Evolutionary conservation across 2,888 invertebrate genomes (phyloP), one percentile per base, ranked within the genome.

Genomic region (Mythimna pallens): DNA sequence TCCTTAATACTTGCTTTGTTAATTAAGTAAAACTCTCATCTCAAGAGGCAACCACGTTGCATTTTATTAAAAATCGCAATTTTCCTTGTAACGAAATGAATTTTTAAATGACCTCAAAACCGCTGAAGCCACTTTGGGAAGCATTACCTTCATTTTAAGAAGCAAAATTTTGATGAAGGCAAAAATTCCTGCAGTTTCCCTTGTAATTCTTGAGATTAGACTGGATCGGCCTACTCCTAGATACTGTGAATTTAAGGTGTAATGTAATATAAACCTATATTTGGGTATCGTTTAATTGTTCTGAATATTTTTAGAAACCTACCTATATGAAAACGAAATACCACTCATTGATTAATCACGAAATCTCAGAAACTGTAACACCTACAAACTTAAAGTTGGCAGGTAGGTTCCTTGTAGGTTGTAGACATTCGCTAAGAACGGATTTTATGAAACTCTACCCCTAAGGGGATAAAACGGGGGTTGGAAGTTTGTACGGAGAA

Each of bases 81-180:
- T 81, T 83, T 78, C 65, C 82, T 71, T 84, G 75, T 76, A 65
- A 72, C 70, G 22, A 65, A 82, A 84, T 84, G 55, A 82, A 81
- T 78, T 84, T 78, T 81, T 78, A 76, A 84, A 84, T 78, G 70
- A 70, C 78, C 66, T 65, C 43, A 30, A 73, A 81, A 70, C 82
- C 72, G 65, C 78, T 74, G 65, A 69, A 84, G 63, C 78, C 71
- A 58, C 75, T 84, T 84, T 25, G 34, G 72, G 47, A 55, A 75
- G 70, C 71, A 76, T 67, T 67, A 75, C 58, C 68, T 78, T 34
- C 58, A 65, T 78, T 78, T 70, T 73, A 36, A 61, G 54, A 63
- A 75, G 63, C 55, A 30, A 65, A 84, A 70, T 84, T 83, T 84
- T 76, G 66, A 81, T 78, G 70, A 68, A 72, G 47, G 59, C 57